phyloP scores from a whole-genome alignment of 2,113 vertebrate genomes.

The Pseudonaja textilis region DNA sequence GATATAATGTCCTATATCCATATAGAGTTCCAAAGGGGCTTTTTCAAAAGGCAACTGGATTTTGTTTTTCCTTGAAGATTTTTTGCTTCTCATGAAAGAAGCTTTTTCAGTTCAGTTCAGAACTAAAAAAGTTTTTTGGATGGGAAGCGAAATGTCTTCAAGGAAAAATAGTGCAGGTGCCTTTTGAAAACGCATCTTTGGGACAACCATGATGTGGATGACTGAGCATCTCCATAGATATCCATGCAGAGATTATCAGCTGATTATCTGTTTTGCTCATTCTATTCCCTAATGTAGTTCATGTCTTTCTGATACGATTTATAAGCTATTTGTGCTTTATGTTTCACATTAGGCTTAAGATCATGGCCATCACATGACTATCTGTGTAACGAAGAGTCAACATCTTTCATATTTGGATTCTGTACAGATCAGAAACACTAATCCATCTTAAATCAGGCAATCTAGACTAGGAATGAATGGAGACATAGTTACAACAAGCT shows the following conservation, averaged over 20 bases:
- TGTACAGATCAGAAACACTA: not conserved
- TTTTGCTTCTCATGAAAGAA: not conserved
- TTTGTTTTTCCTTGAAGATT: not conserved
- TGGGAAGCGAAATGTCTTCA: not conserved
- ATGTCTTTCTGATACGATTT: not conserved
- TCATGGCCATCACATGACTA: not conserved
- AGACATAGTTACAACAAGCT: not conserved
- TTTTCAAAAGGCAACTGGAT: not conserved
- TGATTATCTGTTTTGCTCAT: not conserved
- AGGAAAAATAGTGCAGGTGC: not conserved
- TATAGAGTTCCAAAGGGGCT: not conserved
- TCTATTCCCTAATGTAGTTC: not conserved
- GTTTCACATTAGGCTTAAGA: not conserved
- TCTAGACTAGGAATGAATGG: not conserved
- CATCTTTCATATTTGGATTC: not conserved
- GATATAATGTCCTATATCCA: not conserved
- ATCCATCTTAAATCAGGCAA: not conserved
- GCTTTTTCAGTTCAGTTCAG: not conserved
- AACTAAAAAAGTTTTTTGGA: not conserved
- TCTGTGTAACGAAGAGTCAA: not conserved
- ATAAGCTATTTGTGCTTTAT: not conserved
- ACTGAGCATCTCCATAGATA: not conserved
- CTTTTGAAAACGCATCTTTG: not conserved
- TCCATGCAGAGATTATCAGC: not conserved
- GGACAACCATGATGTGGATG: not conserved